A percentile compares a stretch with the other conserved stretches of the same genome.
Conservation (phyloP, 92 coral and sea anemone genomes). For the Phymanthus crucifer region DNA sequence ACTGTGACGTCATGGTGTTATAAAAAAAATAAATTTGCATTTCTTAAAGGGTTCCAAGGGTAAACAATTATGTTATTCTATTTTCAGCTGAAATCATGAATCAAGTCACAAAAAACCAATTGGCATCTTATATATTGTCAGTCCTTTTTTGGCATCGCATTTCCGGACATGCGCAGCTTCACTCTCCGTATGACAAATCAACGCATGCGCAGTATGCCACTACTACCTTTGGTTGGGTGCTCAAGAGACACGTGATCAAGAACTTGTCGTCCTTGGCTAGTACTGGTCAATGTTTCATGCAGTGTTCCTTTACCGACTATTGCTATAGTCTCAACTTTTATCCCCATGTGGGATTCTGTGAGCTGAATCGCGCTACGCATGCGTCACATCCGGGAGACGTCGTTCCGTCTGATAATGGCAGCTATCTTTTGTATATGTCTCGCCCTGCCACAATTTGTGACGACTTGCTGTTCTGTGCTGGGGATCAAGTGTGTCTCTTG, state of each 20-base stretch:
- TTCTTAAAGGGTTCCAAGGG: no score
- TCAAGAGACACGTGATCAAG: not conserved
- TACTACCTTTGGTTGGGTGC: slow-evolving; percentile 3
- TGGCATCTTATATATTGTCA: no score
- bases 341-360: not conserved
- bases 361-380: not conserved
- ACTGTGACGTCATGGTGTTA: no score
- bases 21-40: no score
- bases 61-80: no score
- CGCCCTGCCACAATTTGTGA: not conserved
- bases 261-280: not conserved
- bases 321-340: slow-evolving; percentile 5
- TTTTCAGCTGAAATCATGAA: no score
- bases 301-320: not conserved
- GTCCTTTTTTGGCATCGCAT: no score
- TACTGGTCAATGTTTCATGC: not conserved
- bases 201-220: not conserved
- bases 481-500: not conserved
- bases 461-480: not conserved
- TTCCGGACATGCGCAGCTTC: not conserved
- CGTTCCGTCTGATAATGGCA: not conserved
- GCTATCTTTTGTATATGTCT: not conserved
- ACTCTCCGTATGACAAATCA: not conserved
- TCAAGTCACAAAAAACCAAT: no score
- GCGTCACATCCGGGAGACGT: not conserved